Conservation (phyloP, 2,797 vertebrate species). For the Rhynchonycteris naso region DNA sequence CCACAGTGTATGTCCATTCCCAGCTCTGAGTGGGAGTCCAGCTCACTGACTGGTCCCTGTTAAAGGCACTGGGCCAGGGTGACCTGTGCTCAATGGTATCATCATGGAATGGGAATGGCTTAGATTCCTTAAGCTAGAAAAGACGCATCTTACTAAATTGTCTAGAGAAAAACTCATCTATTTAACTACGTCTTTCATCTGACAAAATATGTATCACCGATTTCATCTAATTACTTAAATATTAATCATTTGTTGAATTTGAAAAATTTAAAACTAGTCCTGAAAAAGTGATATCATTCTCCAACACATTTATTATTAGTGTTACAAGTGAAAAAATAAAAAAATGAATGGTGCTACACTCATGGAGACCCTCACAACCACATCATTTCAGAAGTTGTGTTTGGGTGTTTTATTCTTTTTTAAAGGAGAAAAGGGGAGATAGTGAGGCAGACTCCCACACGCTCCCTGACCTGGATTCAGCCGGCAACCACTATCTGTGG, state of each 20-base stretch:
- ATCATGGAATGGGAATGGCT: not conserved
- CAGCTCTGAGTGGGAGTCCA: not conserved
- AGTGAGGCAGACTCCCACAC: too few relatives aligned
- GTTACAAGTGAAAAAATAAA: not conserved
- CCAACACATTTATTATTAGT: not conserved
- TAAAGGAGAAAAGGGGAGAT: too few relatives aligned
- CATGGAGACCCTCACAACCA: not conserved
- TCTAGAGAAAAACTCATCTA: not conserved
- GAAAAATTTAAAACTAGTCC: not conserved
- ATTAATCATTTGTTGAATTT: not conserved
- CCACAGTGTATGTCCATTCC: rapidly evolving
- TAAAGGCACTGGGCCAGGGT: too few relatives aligned
- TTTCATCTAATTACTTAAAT: not conserved
- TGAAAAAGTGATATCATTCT: not conserved
- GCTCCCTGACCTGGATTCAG: too few relatives aligned
- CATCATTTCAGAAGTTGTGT: not conserved
- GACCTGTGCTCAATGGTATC: too few relatives aligned
- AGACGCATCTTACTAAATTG: not conserved
- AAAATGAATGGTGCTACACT: not conserved
- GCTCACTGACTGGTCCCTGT: not conserved
- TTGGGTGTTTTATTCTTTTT: not conserved
- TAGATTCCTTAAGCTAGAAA: not conserved
- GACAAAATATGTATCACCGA: not conserved
- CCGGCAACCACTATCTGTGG: too few relatives aligned
- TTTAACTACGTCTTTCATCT: not conserved